Base-by-base conservation (phyloP, 2,113 vertebrate species). In the Protomyctophum bolini region DNA sequence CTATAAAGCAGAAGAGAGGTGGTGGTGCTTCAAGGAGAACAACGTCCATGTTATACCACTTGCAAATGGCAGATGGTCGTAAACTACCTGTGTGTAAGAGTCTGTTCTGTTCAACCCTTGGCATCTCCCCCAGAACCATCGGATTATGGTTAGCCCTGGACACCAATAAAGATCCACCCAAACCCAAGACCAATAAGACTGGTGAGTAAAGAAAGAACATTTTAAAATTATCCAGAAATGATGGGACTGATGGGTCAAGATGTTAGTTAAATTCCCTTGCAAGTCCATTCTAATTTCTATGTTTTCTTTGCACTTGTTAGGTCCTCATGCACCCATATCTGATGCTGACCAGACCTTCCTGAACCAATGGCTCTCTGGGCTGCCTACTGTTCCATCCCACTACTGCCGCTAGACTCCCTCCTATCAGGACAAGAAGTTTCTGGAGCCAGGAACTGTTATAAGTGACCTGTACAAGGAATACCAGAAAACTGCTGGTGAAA, bases 151-250 rank as follows among this genome's bases (percentile, higher is more conserved):
- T 68, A 57, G 8, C 6, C 55, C 7, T 6, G 49, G 28, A 59
- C 56, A 59, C 12, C 41, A 68, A 59, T 55, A 68, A 68, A 8
- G 57, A 41, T 9, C 45, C 41, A 2, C 15, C 56, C 46, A 68
- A 49, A 58, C 66, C 66, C 56, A 68, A 68, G 56, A 68, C 4
- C 66, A 68, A 58, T 14, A 68, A n/a, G 66, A 68, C 56, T 68
- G 66, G 56, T 66, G 33, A n/a, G n/a, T n/a, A n/a, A n/a, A n/a
- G n/a, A n/a, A n/a, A n/a, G n/a, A n/a, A n/a, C n/a, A n/a, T n/a
- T n/a, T n/a, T n/a, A n/a, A n/a, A n/a, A n/a, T n/a, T n/a, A n/a
- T n/a, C n/a, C n/a, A n/a, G n/a, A n/a, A n/a, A n/a, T n/a, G n/a
- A n/a, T n/a, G n/a, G n/a, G n/a, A n/a, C n/a, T n/a, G n/a, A n/a